phyloP scores from a whole-genome alignment of 64 coral and sea anemone species.

The Astreopora myriophthalma region DNA sequence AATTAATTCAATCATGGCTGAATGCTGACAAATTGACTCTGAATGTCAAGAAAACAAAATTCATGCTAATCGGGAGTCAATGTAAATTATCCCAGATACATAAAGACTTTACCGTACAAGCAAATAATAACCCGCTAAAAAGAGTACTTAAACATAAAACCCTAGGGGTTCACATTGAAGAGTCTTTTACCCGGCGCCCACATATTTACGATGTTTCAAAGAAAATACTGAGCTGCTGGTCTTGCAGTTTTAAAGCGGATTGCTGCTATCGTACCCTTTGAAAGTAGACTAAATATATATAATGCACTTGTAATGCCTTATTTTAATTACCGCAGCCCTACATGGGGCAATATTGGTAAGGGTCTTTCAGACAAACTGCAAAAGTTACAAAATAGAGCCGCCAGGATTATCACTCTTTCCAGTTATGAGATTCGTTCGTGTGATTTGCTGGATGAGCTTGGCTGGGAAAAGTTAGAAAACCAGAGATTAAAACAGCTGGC shows the following conservation, averaged over 20 bases:
- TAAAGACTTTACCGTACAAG: not conserved
- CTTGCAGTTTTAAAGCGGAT: constrained; percentile 12
- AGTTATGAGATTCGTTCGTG: too few relatives aligned
- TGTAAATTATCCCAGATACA: constrained; percentile 4
- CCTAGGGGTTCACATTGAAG: constrained; percentile 58
- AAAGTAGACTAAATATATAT: constrained; percentile 40
- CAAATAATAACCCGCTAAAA: not conserved
- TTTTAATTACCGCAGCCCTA: constrained; percentile 46
- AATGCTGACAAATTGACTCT: not conserved
- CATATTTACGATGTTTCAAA: constrained; percentile 33
- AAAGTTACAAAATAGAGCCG: too few relatives aligned
- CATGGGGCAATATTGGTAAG: constrained; percentile 48
- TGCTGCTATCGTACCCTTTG: not conserved
- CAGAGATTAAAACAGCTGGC: too few relatives aligned
- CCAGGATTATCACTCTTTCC: too few relatives aligned
- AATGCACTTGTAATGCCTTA: constrained; percentile 38
- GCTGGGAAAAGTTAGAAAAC: too few relatives aligned
- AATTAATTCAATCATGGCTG: not conserved
- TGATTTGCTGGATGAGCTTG: too few relatives aligned
- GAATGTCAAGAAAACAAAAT: not conserved
- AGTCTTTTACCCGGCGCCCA: not conserved
- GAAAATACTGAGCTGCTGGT: too few relatives aligned
- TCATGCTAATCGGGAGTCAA: not conserved
- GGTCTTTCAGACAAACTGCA: too few relatives aligned
- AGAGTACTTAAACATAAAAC: constrained; percentile 17